Base-by-base conservation (phyloP, 2,113 vertebrate genomes). In the Odocoileus hemionus region DNA sequence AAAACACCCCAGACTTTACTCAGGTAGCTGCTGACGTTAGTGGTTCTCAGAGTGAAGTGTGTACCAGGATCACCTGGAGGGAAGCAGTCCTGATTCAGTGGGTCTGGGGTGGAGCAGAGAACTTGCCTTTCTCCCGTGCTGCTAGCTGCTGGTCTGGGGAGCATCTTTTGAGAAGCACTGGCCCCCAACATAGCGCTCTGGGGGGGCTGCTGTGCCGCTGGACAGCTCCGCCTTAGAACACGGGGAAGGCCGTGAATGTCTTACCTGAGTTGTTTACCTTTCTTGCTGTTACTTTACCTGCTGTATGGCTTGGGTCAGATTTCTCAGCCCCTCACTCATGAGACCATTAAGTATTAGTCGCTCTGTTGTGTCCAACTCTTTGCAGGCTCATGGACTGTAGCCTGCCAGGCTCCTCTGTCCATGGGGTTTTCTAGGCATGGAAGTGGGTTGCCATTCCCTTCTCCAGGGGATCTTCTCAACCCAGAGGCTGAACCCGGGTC, bases 201-300 rank as follows among this genome's bases (percentile, higher is more conserved):
- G 5, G 55, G 67, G 25, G 4, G 26, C 94, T 2, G 1, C 7
- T 0, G 15, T 47, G 47, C 67, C 12, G 39, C 0, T 16, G 3
- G 13, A 36, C 45, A 36, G 70, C 25, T 8, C 2, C 0, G 12
- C 17, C 4, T 5, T 16, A 28, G 64, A 33, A 23, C 23, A 1
- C 0, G 1, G 61, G 74, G n/a, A 55, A 30, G 30, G 58, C 60
- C n/a, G 16, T 52, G 45, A 2, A 23, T 12, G 11, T 16, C n/a
- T 15, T 15, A 10, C 15, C 16, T 28, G 43, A 21, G 21, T 30
- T 11, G 11, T 13, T 54, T 28, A 3, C 16, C 55, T 55, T 43
- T 87, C 45, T 54, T 61, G 36, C 21, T 93, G 36, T 93, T 76
- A 15, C 54, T 45, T 78, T 30, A 47, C 91, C 55, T 33, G 23